phyloP scores from a whole-genome alignment of 2,888 invertebrate genomes.

The Apotomis capreana region DNA sequence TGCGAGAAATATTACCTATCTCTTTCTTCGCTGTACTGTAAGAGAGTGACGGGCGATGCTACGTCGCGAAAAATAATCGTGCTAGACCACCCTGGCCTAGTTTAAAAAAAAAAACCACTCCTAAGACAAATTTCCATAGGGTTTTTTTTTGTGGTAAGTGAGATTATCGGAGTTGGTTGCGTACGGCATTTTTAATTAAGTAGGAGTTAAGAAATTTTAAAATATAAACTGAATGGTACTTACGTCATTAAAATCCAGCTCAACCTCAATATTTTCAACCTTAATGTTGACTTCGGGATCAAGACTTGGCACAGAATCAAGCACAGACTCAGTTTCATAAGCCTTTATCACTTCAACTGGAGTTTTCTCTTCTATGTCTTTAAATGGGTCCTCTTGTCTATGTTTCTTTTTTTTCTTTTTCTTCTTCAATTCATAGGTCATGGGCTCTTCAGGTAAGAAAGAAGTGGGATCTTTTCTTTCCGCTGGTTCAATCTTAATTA shows the following conservation, averaged over 20 bases:
- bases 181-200: too few species aligned
- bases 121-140: too few species aligned
- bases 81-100: too few species aligned
- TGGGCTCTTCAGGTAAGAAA: constrained; percentile 72
- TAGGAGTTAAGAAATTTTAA: too few species aligned
- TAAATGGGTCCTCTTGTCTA: constrained; percentile 70
- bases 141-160: too few species aligned
- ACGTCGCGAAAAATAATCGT: too few species aligned
- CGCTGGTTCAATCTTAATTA: constrained; percentile 38
- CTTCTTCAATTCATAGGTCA: constrained; percentile 75
- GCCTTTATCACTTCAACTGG: constrained; percentile 46
- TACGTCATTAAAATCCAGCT: constrained; percentile 76
- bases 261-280: constrained; percentile 77
- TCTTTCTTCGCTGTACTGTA: too few species aligned
- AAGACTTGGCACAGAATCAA: constrained; percentile 47
- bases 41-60: too few species aligned
- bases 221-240: constrained; percentile 47
- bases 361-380: constrained; percentile 63
- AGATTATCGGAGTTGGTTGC: too few species aligned
- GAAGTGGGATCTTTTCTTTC: constrained; percentile 70
- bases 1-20: too few species aligned
- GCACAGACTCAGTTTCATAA: constrained; percentile 46
- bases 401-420: constrained; percentile 71
- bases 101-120: too few species aligned
- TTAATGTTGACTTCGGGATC: constrained; percentile 76